phyloP scores from a whole-genome alignment of 2,797 vertebrate genomes.

The Hemibagrus guttatus region DNA sequence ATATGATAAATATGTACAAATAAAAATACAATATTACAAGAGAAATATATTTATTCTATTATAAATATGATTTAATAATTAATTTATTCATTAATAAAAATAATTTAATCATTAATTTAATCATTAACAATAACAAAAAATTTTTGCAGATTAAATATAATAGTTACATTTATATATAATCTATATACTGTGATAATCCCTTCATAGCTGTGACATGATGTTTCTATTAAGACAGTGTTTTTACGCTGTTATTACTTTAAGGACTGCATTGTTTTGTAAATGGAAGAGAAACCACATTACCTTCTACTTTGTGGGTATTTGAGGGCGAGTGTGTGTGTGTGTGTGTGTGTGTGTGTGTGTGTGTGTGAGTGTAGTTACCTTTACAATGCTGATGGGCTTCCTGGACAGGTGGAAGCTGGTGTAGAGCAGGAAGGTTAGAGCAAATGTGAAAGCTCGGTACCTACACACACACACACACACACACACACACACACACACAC shows the following conservation, averaged over 20 bases:
- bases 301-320: neutral
- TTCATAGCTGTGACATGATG: neutral
- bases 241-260: neutral
- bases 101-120: too few relatives aligned
- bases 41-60: too few relatives aligned
- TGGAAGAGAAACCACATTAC: neutral
- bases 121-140: too few relatives aligned
- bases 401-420: constrained; percentile 92
- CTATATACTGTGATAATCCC: too few relatives aligned
- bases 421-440: constrained; percentile 90
- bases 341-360: neutral
- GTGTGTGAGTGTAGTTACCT: constrained; percentile 72
- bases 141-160: too few relatives aligned
- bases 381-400: constrained; percentile 95
- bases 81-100: too few relatives aligned
- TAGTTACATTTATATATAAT: too few relatives aligned
- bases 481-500: neutral
- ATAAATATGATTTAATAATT: too few relatives aligned
- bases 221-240: neutral
- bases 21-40: too few relatives aligned
- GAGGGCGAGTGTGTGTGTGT: neutral
- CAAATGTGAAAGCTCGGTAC: constrained; percentile 86
- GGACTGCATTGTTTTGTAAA: neutral
- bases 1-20: too few relatives aligned
- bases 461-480: constrained; percentile 66